Conservation (phyloP, 2,888 invertebrate genomes). For the Aethes cnicana region DNA sequence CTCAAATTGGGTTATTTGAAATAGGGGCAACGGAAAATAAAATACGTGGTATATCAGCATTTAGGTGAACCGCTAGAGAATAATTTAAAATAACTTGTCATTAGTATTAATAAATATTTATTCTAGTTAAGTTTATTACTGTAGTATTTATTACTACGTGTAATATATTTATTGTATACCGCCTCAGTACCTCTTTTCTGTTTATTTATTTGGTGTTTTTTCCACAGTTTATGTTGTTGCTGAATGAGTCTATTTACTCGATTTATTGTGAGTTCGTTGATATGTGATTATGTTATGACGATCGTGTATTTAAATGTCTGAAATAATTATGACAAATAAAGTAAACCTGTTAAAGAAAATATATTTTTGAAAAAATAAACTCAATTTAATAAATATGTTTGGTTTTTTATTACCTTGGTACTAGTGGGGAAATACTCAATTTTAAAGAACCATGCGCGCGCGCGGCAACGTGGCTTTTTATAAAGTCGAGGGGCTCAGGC, state of each 20-base stretch:
- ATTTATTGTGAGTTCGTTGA: conserved; percentile 15
- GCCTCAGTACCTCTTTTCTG: conserved; percentile 80
- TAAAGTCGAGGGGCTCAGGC: too few relatives aligned
- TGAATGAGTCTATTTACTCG: conserved; percentile 29
- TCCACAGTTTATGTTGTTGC: conserved; percentile 36
- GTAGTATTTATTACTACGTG: conserved; percentile 67
- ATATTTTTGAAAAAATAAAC: conserved; percentile 42
- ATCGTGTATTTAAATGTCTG: conserved; percentile 8
- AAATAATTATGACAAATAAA: conserved; percentile 15
- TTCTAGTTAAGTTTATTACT: conserved; percentile 65
- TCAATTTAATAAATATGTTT: conserved; percentile 28
- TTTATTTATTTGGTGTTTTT: conserved; percentile 48
- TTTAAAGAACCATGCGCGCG: too few relatives aligned
- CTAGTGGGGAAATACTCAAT: too few relatives aligned
- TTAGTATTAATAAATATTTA: conserved; percentile 80
- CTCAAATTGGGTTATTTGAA: conserved; percentile 58
- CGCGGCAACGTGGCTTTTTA: too few relatives aligned
- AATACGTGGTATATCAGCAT: conserved; percentile 62
- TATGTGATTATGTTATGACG: conserved; percentile 9
- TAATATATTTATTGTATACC: conserved; percentile 73
- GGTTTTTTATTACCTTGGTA: too few relatives aligned
- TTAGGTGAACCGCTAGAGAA: conserved; percentile 77
- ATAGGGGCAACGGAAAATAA: conserved; percentile 79
- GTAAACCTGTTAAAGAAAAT: conserved; percentile 37
- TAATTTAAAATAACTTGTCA: conserved; percentile 81